Conservation (phyloP, 2,888 invertebrate genomes). For the Scaptomyza reducta region DNA sequence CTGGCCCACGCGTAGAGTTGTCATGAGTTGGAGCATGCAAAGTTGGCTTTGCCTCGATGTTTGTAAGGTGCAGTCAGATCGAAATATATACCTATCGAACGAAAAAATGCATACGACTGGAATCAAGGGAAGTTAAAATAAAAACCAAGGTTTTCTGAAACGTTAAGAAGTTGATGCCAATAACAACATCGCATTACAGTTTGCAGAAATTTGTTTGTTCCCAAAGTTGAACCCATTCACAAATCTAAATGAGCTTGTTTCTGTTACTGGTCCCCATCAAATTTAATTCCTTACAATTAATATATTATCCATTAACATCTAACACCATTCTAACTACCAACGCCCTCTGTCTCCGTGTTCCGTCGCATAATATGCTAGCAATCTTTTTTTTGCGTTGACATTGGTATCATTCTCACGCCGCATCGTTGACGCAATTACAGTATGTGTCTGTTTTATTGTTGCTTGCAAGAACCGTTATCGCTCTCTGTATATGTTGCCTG, state of each 20-base stretch:
- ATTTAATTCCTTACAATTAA: too few species aligned
- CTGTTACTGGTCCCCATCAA: background rate
- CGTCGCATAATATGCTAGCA: too few species aligned
- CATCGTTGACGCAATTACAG: too few species aligned
- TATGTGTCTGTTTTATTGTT: too few species aligned
- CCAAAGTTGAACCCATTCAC: background rate
- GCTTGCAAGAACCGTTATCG: too few species aligned
- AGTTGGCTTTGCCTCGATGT: conserved; percentile 38
- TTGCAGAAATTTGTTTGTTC: background rate
- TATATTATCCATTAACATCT: too few species aligned
- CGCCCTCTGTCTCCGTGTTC: too few species aligned
- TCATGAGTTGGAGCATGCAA: conserved; percentile 18
- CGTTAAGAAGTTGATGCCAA: background rate
- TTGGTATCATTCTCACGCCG: too few species aligned
- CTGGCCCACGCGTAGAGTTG: conserved; percentile 63
- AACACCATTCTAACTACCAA: too few species aligned
- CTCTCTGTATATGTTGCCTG: too few species aligned
- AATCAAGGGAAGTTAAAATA: conserved; percentile 5
- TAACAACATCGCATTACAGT: background rate
- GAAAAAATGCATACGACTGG: conserved; percentile 17
- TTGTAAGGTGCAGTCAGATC: conserved; percentile 32
- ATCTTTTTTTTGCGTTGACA: too few species aligned
- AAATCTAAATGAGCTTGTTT: background rate
- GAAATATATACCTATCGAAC: conserved; percentile 14
- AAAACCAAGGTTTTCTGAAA: conserved; percentile 26